These are phyloP conservation scores for Pristionchus exspectatus DNA, from an alignment of 2,888 invertebrate genomes.

Conservation along the genomic window DNA sequence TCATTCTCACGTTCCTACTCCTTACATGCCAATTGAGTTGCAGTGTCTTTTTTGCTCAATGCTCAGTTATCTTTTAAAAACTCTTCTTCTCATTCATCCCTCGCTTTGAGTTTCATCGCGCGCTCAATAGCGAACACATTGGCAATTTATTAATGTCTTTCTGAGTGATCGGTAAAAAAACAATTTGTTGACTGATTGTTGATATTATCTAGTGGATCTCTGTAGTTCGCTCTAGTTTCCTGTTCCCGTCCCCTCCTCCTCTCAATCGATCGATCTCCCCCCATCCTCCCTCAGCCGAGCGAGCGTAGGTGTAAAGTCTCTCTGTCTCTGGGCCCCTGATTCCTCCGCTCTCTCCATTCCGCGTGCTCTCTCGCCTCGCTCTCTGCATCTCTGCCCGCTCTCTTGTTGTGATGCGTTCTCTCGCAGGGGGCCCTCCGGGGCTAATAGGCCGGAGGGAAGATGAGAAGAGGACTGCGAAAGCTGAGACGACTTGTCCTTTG, in stretches of 20 bases:
- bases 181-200: neutral
- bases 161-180: too few relatives aligned
- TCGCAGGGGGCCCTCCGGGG: constrained; percentile 1
- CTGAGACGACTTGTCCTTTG: constrained; percentile 5
- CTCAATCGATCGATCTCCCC: constrained; percentile 42
- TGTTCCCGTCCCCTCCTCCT: constrained; percentile 12
- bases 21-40: too few relatives aligned
- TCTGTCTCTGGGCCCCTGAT: constrained; percentile 49
- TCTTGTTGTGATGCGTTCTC: constrained; percentile 47
- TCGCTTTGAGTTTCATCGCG: neutral
- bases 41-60: too few relatives aligned
- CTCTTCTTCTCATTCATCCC: too few relatives aligned
- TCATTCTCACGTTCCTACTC: too few relatives aligned
- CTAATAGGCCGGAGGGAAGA: constrained; percentile 43
- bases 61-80: too few relatives aligned
- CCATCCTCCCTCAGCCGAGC: neutral
- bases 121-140: neutral
- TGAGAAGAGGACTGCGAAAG: neutral
- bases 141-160: neutral
- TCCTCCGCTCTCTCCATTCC: constrained; percentile 33
- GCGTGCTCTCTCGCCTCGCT: constrained; percentile 3
- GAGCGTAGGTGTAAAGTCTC: constrained; percentile 54
- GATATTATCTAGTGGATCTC: neutral
- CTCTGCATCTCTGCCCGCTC: constrained; percentile 25
- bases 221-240: constrained; percentile 8